Evolutionary conservation across 2,797 vertebrate genomes (phyloP).

Genomic region (Pachyuromys duprasi): DNA sequence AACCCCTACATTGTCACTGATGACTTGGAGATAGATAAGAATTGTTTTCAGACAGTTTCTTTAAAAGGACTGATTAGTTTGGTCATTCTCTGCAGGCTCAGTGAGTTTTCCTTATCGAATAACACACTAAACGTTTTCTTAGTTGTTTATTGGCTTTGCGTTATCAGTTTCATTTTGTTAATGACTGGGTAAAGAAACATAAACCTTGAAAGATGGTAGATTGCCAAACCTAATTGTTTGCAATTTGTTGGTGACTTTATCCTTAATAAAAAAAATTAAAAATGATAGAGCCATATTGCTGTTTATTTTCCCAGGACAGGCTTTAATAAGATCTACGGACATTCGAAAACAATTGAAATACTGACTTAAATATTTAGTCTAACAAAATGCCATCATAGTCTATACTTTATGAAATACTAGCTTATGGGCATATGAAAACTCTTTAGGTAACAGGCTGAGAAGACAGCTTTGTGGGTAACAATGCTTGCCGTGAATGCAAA

Average conservation of each 20-base stretch:
- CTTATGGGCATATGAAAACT: constrained; percentile 22
- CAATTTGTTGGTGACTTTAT: constrained; percentile 18
- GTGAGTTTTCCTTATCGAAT: constrained; percentile 24
- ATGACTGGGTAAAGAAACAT: constrained; percentile 50
- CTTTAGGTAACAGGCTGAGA: not conserved
- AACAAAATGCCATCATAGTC: constrained; percentile 59
- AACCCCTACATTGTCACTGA: constrained; percentile 22
- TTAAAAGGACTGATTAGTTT: not conserved
- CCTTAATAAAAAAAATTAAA: constrained; percentile 9
- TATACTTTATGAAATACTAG: constrained; percentile 31
- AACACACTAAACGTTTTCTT: constrained; percentile 36
- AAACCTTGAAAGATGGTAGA: constrained; percentile 51
- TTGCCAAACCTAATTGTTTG: constrained; percentile 35
- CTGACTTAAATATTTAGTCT: constrained; percentile 57
- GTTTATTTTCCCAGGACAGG: constrained; percentile 41
- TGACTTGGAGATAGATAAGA: not conserved
- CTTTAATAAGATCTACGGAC: not conserved
- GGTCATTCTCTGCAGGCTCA: not conserved
- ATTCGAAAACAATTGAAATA: constrained; percentile 31
- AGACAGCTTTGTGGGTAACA: not conserved
- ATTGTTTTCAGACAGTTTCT: constrained; percentile 14
- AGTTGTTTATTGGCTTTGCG: constrained; percentile 12
- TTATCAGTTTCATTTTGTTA: constrained; percentile 55
- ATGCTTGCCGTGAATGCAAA: not conserved
- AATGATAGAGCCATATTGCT: constrained; percentile 43